Evolutionary conservation across 2,113 vertebrate species (phyloP), one percentile per base, ranked within the genome.

Genomic region (Daphoenositta chrysoptera): DNA sequence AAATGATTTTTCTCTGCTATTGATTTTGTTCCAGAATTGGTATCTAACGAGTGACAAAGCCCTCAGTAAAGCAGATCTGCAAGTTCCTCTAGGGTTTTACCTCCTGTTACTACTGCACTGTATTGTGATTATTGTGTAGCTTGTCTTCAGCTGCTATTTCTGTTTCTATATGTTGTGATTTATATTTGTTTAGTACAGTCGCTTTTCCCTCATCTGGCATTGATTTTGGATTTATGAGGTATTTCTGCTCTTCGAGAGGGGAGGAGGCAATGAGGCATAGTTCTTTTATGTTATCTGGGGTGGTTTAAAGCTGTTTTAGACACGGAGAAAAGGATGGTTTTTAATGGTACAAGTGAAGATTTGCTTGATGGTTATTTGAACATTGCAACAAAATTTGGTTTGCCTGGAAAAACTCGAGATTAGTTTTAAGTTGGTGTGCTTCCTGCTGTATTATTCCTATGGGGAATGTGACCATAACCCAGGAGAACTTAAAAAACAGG

Each of bases 1-100:
- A 97, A 96, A 94, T 94, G 3, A 70, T 83, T 95, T 95, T 91
- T 77, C 57, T 80, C 27, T 87, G 6, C 78, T 87, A 53, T 30
- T 91, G 95, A 77, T 87, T 93, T 83, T 78, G 50, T 86, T 95
- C 83, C 82, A 93, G 6, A 83, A 58, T 75, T 12, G 1, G 61
- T 89, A 68, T 89, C 94, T 76, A 61, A 73, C 71, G 35, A 77
- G 68, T 53, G 27, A 40, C 63, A 91, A 50, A 88, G 47, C 47
- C 73, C 27, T 6, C 33, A 65, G 63, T 70, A 28, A 89, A 94
- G 57, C 87, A 89, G 68, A 86, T 80, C 83, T 21, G 5, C 23
- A 35, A 56, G 68, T 83, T 95, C 47, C 71, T 94, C 50, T 15
- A 51, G 82, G 63, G 50, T 65, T 96, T 94, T 80, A 39, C 47